Percentiles rank a stretch among this genome's conserved stretches.
These are phyloP conservation scores for Heliconius melpomene DNA, from an alignment of 1,140 invertebrate genomes.

Conservation along the genomic window DNA sequence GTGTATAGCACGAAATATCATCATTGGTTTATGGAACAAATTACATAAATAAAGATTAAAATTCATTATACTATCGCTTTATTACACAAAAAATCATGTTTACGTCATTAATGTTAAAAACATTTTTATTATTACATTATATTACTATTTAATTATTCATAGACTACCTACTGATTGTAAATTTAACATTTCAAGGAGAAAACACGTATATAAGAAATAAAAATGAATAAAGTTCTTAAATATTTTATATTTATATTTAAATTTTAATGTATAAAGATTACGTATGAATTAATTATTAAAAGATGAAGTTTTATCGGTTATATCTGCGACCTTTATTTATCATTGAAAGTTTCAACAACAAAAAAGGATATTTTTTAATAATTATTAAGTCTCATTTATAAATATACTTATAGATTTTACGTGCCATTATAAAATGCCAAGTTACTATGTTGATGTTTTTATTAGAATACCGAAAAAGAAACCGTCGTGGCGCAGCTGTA, in stretches of 20 bases:
- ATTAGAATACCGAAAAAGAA: no score
- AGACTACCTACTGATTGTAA: background rate
- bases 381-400: background rate
- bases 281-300: background rate
- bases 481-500: no score
- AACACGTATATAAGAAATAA: background rate
- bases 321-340: background rate
- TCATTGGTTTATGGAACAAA: background rate
- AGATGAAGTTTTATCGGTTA: background rate
- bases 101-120: background rate
- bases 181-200: background rate
- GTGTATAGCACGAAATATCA: no score
- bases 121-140: background rate
- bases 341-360: background rate
- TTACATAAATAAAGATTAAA: background rate
- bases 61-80: background rate
- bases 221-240: background rate
- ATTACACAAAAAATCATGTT: background rate
- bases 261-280: background rate
- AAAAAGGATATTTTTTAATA: background rate
- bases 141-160: background rate
- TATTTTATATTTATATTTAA: background rate
- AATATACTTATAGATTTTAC: background rate
- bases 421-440: no score
- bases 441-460: no score